Evolutionary conservation across 1,140 invertebrate genomes (phyloP), one percentile per base, ranked within the genome.

Genomic region (Battus philenor): DNA sequence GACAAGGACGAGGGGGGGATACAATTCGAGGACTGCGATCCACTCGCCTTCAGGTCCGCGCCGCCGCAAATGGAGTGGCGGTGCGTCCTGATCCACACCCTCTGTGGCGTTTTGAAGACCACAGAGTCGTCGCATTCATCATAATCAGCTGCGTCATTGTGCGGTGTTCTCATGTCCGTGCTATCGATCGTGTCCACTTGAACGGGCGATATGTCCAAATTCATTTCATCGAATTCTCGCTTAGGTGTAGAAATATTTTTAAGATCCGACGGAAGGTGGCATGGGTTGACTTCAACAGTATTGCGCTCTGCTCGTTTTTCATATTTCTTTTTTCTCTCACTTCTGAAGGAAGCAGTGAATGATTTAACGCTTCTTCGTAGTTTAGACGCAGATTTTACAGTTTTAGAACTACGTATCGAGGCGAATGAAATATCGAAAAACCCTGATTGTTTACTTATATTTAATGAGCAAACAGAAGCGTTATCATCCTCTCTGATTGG

Each of bases 351-450:
- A 10, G 86, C 82, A 1, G 84, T 87, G 27, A 87, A 80, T 2
- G 84, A 87, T 58, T 86, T 86, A 6, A 87, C 81, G 49, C 86
- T 85, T 11, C 84, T 68, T 8, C 86, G 61, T 30, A 87, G 47
- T 52, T 86, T 86, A 2, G 84, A 85, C 4, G 83, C 79, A 0
- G 85, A 86, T 53, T 86, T 87, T 0, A 73, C 70, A 2, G 84
- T 83, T 68, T 86, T 86, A 0, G 83, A 83, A 45, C 80, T 78
- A 41, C 73, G 48, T 53, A 83, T 68, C 0, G 85, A 87, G 3
- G 80, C 73, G 47, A 86, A 82, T n/a, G 86, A 87, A 22, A 86
- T 85, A 49, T 87, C 84, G 31, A 87, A 87, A 44, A 87, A 82
- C 9, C 84, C 84, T 0, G 84, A 87, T 39, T 84, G 84, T 45